These are phyloP conservation scores for Sylvia borin DNA, from an alignment of 2,797 vertebrate genomes.

Conservation along the genomic window DNA sequence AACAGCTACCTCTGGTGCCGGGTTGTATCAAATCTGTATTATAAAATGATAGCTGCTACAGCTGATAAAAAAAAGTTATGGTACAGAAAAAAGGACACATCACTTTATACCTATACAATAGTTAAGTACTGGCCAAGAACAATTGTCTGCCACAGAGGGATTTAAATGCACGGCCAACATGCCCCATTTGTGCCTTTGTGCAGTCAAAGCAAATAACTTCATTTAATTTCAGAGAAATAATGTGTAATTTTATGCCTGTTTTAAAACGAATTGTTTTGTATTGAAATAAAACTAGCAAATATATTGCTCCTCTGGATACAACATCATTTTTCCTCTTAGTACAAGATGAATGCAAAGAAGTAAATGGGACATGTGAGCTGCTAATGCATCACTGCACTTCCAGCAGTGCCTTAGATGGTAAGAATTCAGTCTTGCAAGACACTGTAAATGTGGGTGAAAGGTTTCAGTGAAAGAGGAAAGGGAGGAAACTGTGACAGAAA, in stretches of 20 bases:
- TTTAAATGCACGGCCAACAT: background rate
- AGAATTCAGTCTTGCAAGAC: background rate
- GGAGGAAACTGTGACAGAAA: background rate
- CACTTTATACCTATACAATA: background rate
- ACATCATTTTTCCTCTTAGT: background rate
- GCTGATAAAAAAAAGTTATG: background rate
- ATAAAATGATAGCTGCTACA: background rate
- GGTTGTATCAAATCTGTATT: background rate
- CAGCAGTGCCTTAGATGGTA: background rate
- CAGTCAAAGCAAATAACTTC: background rate
- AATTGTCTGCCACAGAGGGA: background rate
- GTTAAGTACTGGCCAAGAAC: background rate
- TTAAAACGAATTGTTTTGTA: background rate
- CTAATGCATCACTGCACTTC: background rate
- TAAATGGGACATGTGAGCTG: too few species aligned
- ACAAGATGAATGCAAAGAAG: background rate
- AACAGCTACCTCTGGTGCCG: background rate
- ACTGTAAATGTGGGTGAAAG: background rate
- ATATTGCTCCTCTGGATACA: background rate
- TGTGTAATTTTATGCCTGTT: background rate
- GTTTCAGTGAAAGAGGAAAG: background rate
- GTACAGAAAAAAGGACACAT: background rate
- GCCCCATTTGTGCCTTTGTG: background rate
- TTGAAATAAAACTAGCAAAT: background rate
- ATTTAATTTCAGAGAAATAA: background rate